Base-by-base conservation (phyloP, 1,140 invertebrate species). In the Pseudomyrmex cubaensis region DNA sequence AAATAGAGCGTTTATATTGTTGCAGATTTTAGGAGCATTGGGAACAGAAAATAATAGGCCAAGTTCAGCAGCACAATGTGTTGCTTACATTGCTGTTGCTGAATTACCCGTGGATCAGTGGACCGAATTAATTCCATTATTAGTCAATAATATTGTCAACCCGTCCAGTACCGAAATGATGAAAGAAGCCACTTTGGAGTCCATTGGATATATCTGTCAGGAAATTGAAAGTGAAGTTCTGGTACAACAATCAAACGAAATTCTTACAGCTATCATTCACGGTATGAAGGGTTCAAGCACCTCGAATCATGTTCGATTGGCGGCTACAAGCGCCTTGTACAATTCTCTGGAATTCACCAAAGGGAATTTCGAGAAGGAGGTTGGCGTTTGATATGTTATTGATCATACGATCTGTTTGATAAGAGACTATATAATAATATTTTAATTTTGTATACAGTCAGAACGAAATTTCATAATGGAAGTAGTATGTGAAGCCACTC, bases 401-500 rank as follows among this genome's bases (percentile, higher is more conserved):
- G 35, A 10, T 10, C 5, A 56, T 35, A 67, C 13, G 52, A 54
- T 61, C 8, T 48, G 7, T 61, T 3, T 9, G 13, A 46, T 44
- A 17, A 64, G 2, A 13, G 13, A 25, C 9, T 35, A 2, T 54
- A 46, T 5, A 35, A 9, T 63, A 50, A 75, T 0, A 76, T 50
- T 66, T 54, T 10, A n/a, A 50, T 48, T 17, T 0, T 73, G 9
- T 90, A 94, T 92, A 77, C 89, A 97, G 95, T 96, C 97, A 84
- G 99, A 99, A 95, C 95, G 99, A 89, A 99, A 99, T 94, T 99
- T 99, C 92, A 99, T 99, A 59, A 99, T 99, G 99, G 98, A 99
- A 96, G 98, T 99, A 35, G 99, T 99, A 10, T 99, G 99, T 93
- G 97, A 98, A 94, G 97, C 97, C 20, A 98, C 97, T 12, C 97